Conservation (phyloP, 2,888 invertebrate species). For the Mayetiola destructor region DNA sequence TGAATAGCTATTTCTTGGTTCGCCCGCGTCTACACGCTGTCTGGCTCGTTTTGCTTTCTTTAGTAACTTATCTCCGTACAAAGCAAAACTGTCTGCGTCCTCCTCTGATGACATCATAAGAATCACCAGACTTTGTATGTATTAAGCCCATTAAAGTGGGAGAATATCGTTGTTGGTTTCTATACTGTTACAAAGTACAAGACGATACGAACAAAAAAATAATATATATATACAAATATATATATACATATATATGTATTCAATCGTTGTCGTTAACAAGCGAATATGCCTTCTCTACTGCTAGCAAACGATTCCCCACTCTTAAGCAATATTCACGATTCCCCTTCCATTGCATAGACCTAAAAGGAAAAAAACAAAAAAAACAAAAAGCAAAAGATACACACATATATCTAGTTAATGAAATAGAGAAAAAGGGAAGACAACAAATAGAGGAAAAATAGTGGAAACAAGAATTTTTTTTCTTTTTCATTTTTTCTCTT, state of each 20-base stretch:
- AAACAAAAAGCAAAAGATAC: background rate
- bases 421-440: too few species aligned
- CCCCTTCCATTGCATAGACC: conserved; percentile 22
- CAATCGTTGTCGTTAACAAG: conserved; percentile 14
- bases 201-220: conserved; percentile 13
- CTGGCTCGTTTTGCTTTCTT: conserved; percentile 87
- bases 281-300: conserved; percentile 16
- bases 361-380: conserved; percentile 15
- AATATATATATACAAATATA: too few species aligned
- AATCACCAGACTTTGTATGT: conserved; percentile 69
- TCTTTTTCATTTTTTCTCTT: too few species aligned
- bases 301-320: conserved; percentile 16
- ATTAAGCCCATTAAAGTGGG: conserved; percentile 39
- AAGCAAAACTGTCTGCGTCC: conserved; percentile 86
- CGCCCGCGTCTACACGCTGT: conserved; percentile 93
- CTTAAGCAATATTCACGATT: conserved; percentile 21
- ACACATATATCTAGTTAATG: too few species aligned
- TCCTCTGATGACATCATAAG: conserved; percentile 95
- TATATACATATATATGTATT: too few species aligned
- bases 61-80: conserved; percentile 84
- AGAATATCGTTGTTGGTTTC: conserved; percentile 20
- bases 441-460: too few species aligned
- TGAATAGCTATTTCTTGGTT: conserved; percentile 85
- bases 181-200: conserved; percentile 16
- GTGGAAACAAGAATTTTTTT: too few species aligned